Percentiles rank a stretch among this genome's conserved stretches.
Evolutionary conservation across 2,797 vertebrate species (phyloP).

Genomic region (Aselliscus stoliczkanus): DNA sequence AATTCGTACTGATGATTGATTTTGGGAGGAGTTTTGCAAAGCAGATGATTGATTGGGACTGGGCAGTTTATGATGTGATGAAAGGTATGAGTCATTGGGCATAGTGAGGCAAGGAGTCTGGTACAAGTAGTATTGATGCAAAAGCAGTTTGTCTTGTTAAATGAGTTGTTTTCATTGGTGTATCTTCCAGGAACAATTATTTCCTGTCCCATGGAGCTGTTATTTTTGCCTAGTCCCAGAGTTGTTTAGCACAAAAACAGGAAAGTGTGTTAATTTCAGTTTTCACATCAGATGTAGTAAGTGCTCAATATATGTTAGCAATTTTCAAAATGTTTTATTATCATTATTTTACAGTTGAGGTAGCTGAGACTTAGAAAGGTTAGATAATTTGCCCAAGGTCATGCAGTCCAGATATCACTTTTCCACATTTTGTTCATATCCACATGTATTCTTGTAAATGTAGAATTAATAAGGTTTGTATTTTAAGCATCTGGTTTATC

Average conservation of each 20-base stretch:
- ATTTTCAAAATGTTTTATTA: neutral
- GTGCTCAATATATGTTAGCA: neutral
- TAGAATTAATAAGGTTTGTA: neutral
- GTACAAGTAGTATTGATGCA: neutral
- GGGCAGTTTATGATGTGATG: neutral
- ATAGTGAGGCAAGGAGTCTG: neutral
- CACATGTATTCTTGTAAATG: neutral
- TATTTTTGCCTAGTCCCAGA: neutral
- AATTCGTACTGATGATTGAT: neutral
- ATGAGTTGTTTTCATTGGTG: neutral
- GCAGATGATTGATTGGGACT: neutral
- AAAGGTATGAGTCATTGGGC: neutral
- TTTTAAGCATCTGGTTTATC: neutral
- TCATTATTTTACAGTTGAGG: neutral
- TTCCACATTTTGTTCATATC: neutral
- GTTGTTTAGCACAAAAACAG: neutral
- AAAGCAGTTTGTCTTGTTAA: neutral
- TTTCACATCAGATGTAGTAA: neutral
- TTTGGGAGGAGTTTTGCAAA: neutral
- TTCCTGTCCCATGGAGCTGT: neutral
- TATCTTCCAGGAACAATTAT: neutral
- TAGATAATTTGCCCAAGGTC: neutral
- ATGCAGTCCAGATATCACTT: neutral
- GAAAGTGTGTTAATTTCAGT: neutral
- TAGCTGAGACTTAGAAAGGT: neutral